Evolutionary conservation across 2,113 vertebrate species (phyloP), one percentile per base, ranked within the genome.

Genomic region (Nerophis ophidion): DNA sequence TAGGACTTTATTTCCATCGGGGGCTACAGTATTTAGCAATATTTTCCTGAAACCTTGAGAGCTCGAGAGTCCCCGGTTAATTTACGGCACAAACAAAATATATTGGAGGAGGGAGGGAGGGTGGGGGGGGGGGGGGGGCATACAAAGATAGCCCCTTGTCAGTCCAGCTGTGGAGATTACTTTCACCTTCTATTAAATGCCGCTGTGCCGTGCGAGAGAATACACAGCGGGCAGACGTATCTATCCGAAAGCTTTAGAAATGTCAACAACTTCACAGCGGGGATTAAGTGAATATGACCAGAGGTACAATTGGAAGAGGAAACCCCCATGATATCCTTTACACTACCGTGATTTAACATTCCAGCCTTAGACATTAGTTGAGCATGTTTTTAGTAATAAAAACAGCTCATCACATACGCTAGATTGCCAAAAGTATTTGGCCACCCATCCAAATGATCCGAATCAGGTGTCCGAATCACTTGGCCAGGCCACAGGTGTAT

Each of bases 171-270:
- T 40, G 60, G 66, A 77, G 68, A 79, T 70, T 64, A 70, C 51
- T 71, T 71, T 77, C 69, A 75, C 69, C 82, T 86, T 88, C 88
- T 81, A 89, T 89, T 86, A 89, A 85, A 81, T 61, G 60, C 74
- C 71, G 68, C 71, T 70, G 74, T 70, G 60, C 60, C 53, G 33
- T 40, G 51, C 26, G 36, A 52, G 58, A 75, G 65, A 69, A 74
- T 60, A 82, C 76, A 79, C 62, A 78, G 60, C 38, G 44, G 56
- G 57, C 47, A 70, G 77, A 73, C 69, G 61, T 73, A 78, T 82
- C 67, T 75, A 73, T 71, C 61, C 55, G 34, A 58, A 71, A 60
- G 68, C 73, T 74, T 75, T 68, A 61, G 71, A 89, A 87, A 88
- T 87, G 78, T 62, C 83, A 80, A 49, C 17, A 53, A 10, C 42